Evolutionary conservation across 2,113 vertebrate genomes (phyloP).

Genomic region (Rhinoptilus africanus): DNA sequence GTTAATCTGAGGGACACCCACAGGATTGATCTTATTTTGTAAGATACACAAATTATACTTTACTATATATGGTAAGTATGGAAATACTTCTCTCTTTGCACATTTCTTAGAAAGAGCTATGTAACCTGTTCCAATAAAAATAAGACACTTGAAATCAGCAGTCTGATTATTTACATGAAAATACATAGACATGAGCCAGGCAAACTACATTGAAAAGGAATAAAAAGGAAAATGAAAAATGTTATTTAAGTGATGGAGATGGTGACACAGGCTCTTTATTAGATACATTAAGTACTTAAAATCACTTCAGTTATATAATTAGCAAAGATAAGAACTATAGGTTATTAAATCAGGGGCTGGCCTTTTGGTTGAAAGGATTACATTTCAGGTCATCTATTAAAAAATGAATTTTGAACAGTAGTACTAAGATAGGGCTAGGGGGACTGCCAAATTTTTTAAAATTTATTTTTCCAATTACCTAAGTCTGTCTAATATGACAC

Average conservation of each 20-base stretch:
- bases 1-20: neutral
- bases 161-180: conserved; percentile 42
- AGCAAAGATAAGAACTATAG: neutral
- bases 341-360: neutral
- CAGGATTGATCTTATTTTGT: neutral
- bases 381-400: neutral
- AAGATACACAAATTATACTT: neutral
- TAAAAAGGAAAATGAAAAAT: neutral
- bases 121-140: neutral
- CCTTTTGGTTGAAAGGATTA: neutral
- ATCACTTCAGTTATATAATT: neutral
- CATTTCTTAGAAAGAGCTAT: conserved; percentile 2
- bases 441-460: neutral
- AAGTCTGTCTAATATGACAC: neutral
- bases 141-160: neutral
- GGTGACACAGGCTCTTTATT: neutral
- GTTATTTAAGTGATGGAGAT: neutral
- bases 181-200: neutral
- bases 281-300: neutral
- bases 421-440: neutral
- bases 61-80: neutral
- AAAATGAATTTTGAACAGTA: neutral
- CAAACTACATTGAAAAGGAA: neutral
- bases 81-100: neutral
- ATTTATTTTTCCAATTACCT: neutral